A percentile compares a stretch with the other conserved stretches of the same genome.
Evolutionary conservation across 2,113 vertebrate genomes (phyloP).

Genomic region (Excalfactoria chinensis): DNA sequence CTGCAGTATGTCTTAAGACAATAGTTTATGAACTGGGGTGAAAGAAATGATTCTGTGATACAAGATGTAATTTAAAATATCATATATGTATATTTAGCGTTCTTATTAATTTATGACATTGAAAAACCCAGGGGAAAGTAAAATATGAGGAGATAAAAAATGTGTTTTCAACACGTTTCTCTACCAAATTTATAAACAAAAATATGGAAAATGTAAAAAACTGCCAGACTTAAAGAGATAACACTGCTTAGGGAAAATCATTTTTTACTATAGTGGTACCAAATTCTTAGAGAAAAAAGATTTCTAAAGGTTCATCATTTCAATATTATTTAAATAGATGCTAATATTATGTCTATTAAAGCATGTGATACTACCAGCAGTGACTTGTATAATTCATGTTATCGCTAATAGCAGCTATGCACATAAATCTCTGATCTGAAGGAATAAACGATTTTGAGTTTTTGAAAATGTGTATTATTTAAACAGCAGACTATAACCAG

Average conservation of each 20-base stretch:
- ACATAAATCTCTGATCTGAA: not conserved
- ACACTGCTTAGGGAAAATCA: rapidly evolving
- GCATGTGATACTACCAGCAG: not conserved
- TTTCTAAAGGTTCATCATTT: not conserved
- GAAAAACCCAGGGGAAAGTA: not conserved
- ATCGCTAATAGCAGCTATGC: not conserved
- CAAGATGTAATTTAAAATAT: not conserved
- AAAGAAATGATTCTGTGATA: not conserved
- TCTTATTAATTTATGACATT: not conserved
- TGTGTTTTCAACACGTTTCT: not conserved
- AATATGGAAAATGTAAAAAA: not conserved
- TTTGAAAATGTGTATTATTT: not conserved
- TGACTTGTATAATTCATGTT: not conserved
- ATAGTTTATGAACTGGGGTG: not conserved
- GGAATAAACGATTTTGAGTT: not conserved
- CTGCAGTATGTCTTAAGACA: not conserved
- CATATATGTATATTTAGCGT: not conserved
- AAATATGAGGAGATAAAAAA: not conserved
- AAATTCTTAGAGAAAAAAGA: not conserved
- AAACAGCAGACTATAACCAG: not conserved
- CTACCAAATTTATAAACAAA: not conserved
- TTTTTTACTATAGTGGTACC: not conserved
- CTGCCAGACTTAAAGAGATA: not conserved
- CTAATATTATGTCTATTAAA: not conserved
- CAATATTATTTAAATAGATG: not conserved